Evolutionary conservation across 2,113 vertebrate genomes (phyloP).

Genomic region (Peromyscus polionotus): DNA sequence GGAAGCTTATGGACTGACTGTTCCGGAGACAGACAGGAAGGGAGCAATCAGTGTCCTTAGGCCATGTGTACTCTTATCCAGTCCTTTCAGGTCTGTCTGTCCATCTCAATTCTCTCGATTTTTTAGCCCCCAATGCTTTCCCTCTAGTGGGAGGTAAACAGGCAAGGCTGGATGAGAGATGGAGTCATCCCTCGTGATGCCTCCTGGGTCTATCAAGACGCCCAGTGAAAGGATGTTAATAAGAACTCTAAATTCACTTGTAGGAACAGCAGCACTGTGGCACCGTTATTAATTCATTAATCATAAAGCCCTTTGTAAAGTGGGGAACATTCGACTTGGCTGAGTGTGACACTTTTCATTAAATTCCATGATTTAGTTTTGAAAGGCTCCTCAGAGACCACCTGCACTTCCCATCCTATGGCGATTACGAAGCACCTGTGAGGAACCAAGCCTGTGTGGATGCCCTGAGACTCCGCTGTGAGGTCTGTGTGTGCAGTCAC

Average conservation of each 20-base stretch:
- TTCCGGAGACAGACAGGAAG: background rate
- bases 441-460: background rate
- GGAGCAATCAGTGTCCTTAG: background rate
- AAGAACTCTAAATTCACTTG: constrained; percentile 54
- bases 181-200: background rate
- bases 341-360: constrained; percentile 29
- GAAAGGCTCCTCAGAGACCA: background rate
- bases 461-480: background rate
- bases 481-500: background rate
- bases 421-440: background rate
- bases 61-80: background rate
- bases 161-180: background rate
- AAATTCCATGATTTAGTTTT: constrained; percentile 25
- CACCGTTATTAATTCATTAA: constrained; percentile 64
- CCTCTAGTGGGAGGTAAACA: background rate
- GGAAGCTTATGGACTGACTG: background rate
- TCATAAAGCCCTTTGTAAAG: constrained; percentile 43
- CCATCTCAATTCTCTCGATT: background rate
- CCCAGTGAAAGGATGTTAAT: constrained; percentile 48
- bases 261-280: background rate
- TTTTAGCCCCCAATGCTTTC: background rate
- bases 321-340: background rate
- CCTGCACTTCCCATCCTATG: background rate
- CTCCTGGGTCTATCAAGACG: constrained; percentile 9
- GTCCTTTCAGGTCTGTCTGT: background rate